Percentiles rank a stretch among this genome's conserved stretches.
phyloP scores from a whole-genome alignment of 2,797 vertebrate genomes.

The Aeoliscus strigatus region DNA sequence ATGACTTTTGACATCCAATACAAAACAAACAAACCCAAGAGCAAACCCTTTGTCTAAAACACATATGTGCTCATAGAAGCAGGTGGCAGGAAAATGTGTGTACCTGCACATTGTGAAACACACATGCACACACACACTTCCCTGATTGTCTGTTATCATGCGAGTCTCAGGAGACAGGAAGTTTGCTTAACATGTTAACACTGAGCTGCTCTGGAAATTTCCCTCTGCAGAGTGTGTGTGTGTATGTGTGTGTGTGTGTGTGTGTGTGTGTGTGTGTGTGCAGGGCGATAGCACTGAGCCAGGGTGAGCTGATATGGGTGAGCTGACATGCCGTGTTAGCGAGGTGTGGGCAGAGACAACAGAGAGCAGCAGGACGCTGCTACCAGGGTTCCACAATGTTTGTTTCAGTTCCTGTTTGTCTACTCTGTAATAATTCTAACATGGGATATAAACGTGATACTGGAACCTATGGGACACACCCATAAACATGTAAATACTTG shows the following conservation, averaged over 20 bases:
- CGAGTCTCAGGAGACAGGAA: conserved; percentile 36
- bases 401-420: conserved; percentile 1
- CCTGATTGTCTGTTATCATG: conserved; percentile 30
- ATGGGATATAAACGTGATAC: too few species aligned
- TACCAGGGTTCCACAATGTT: conserved; percentile 1
- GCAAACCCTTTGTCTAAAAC: too few species aligned
- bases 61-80: conserved; percentile 9
- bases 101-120: too few species aligned
- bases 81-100: conserved; percentile 13
- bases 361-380: conserved; percentile 15
- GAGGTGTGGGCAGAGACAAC: conserved; percentile 26
- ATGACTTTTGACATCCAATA: too few species aligned
- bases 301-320: conserved; percentile 21
- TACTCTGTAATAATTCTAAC: background rate
- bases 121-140: conserved; percentile 1
- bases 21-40: too few species aligned
- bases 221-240: conserved; percentile 15
- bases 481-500: too few species aligned
- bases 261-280: background rate
- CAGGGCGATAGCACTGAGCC: conserved; percentile 20
- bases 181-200: conserved; percentile 44
- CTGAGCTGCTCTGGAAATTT: conserved; percentile 13
- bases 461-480: too few species aligned
- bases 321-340: background rate
- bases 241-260: too few species aligned